Conservation (phyloP, 2,888 invertebrate species). For the Lordiphosa fenestrarum region DNA sequence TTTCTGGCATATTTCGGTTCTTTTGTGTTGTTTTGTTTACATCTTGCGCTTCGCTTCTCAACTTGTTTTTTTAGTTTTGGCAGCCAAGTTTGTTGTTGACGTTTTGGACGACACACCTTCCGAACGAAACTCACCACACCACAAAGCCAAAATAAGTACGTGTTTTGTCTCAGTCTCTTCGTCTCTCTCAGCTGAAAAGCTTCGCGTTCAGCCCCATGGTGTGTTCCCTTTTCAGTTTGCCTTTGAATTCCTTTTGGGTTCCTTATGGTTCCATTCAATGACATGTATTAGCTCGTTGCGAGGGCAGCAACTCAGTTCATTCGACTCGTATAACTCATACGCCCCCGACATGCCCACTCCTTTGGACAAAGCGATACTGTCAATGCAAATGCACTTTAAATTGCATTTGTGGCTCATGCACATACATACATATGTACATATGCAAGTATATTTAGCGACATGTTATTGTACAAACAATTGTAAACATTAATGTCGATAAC, state of each 20-base stretch:
- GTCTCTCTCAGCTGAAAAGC: background rate
- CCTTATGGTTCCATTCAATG: slow-evolving; percentile 13
- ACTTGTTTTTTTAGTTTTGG: slow-evolving; percentile 40
- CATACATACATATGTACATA: slow-evolving; percentile 4
- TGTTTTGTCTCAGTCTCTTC: background rate
- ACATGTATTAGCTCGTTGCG: slow-evolving; percentile 5
- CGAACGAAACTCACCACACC: slow-evolving; percentile 39
- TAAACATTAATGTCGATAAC: too few species aligned
- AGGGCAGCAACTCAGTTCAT: slow-evolving; percentile 44
- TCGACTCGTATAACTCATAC: slow-evolving; percentile 45
- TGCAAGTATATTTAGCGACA: slow-evolving; percentile 13
- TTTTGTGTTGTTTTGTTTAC: slow-evolving; percentile 58
- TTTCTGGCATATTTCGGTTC: slow-evolving; percentile 24
- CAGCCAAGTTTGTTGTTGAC: slow-evolving; percentile 15
- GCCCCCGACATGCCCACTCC: slow-evolving; percentile 13
- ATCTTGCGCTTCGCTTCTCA: slow-evolving; percentile 43
- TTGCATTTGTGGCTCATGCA: slow-evolving; percentile 43
- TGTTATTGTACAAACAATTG: background rate
- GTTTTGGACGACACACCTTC: slow-evolving; percentile 56
- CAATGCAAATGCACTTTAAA: slow-evolving; percentile 68
- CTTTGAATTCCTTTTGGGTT: background rate
- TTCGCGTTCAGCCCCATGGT: background rate
- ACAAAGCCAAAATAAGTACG: slow-evolving; percentile 3
- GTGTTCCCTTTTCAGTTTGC: background rate
- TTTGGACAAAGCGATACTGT: slow-evolving; percentile 24